Conservation (phyloP, 2,113 vertebrate species). For the Cyprinodon tularosa region DNA sequence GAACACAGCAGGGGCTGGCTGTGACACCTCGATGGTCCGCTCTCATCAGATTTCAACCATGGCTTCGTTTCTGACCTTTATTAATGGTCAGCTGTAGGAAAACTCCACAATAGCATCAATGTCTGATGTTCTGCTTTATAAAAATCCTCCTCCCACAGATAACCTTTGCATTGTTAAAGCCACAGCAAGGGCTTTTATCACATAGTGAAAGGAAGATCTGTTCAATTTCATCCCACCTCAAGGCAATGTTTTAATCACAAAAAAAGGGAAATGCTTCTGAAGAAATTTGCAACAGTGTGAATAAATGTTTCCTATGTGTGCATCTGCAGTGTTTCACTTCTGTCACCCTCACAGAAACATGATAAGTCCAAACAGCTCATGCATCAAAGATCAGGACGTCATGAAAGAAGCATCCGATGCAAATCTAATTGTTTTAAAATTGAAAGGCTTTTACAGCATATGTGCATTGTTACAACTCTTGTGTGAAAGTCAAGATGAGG, state of each 20-base stretch:
- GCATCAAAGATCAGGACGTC: not conserved
- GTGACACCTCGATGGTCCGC: conserved; percentile 2
- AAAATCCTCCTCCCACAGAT: conserved; percentile 46
- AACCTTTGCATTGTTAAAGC: conserved; percentile 14
- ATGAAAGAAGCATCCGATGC: not conserved
- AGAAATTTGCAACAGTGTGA: not conserved
- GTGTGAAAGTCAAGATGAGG: not conserved
- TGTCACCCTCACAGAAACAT: conserved; percentile 11
- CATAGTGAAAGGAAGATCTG: conserved; percentile 15
- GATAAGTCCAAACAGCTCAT: not conserved
- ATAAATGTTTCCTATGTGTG: not conserved
- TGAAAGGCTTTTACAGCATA: not conserved
- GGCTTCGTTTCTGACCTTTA: not conserved
- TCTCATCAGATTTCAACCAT: conserved; percentile 10
- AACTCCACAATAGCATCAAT: not conserved
- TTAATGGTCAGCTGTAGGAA: not conserved
- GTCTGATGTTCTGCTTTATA: conserved; percentile 37
- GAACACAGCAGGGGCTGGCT: conserved; percentile 14
- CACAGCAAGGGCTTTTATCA: conserved; percentile 3
- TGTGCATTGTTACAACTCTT: not conserved
- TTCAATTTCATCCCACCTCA: conserved; percentile 24
- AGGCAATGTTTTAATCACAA: not conserved
- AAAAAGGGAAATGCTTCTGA: not conserved
- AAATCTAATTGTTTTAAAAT: not conserved
- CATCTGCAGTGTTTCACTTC: conserved; percentile 26